phyloP scores from a whole-genome alignment of 2,888 invertebrate genomes.

The Chalcis sispes region DNA sequence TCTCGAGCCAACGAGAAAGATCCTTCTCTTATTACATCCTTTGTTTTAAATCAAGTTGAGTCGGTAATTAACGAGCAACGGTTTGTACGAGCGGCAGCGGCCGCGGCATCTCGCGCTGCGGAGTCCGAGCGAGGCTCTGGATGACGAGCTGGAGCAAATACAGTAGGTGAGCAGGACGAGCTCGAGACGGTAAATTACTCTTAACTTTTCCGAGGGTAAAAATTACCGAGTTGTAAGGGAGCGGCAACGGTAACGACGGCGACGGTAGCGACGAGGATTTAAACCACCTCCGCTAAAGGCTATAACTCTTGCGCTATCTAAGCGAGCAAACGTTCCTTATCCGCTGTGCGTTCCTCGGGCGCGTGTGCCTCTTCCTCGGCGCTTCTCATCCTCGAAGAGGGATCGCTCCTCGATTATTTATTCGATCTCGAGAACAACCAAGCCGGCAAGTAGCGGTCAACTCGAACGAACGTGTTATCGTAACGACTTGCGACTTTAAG shows the following conservation, averaged over 20 bases:
- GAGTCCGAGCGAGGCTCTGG: conserved; percentile 1
- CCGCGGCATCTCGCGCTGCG: neutral
- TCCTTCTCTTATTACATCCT: conserved; percentile 59
- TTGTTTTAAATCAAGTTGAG: conserved; percentile 64
- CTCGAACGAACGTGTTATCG: too few relatives aligned
- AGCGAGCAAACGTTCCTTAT: conserved; percentile 69
- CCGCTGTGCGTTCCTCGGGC: conserved; percentile 37
- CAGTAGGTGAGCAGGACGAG: conserved; percentile 40
- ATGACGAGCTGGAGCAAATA: neutral
- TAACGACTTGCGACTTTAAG: too few relatives aligned
- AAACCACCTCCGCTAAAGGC: conserved; percentile 66
- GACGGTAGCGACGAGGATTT: conserved; percentile 65
- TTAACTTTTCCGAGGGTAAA: conserved; percentile 73
- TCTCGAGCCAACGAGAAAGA: neutral
- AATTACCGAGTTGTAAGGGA: conserved; percentile 73
- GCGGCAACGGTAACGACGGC: conserved; percentile 62
- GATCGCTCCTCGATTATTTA: conserved; percentile 72
- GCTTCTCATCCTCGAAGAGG: conserved; percentile 60
- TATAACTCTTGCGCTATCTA: conserved; percentile 74
- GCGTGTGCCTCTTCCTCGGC: neutral
- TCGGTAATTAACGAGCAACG: conserved; percentile 63
- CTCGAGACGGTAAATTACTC: conserved; percentile 73
- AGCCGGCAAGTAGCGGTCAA: too few relatives aligned
- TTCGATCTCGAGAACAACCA: too few relatives aligned
- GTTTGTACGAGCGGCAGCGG: conserved; percentile 7